phyloP scores from a whole-genome alignment of 2,113 vertebrate genomes.

The Columbina picui region DNA sequence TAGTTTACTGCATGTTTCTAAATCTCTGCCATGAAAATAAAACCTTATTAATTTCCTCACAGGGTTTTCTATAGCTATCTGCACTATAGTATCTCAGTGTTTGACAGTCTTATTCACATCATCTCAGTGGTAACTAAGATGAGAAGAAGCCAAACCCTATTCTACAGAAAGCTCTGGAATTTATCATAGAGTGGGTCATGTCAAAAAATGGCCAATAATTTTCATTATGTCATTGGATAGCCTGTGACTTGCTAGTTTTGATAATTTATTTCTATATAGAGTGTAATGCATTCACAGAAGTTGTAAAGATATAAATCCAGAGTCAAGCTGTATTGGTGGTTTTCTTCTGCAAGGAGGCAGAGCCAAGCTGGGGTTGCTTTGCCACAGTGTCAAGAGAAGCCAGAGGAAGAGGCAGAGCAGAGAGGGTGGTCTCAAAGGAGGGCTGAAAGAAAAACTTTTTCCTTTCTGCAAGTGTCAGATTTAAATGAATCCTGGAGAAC shows the following conservation, averaged over 20 bases:
- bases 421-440: fast-evolving
- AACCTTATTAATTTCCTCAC: background rate
- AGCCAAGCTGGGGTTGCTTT: background rate
- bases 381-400: background rate
- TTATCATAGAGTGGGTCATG: background rate
- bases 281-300: background rate
- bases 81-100: background rate
- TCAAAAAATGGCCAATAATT: background rate
- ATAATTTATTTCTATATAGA: background rate
- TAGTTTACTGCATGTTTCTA: background rate
- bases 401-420: background rate
- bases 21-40: background rate
- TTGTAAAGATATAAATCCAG: background rate
- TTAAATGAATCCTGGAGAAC: background rate
- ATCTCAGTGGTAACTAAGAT: background rate
- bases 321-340: background rate
- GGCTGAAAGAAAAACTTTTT: background rate
- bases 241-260: background rate
- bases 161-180: background rate
- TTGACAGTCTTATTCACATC: background rate
- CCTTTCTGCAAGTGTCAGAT: background rate
- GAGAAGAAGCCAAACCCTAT: background rate
- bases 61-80: background rate
- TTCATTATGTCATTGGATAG: background rate
- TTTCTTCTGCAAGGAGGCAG: background rate